Conservation (phyloP, 2,888 invertebrate genomes). For the Sphinx pinastri region DNA sequence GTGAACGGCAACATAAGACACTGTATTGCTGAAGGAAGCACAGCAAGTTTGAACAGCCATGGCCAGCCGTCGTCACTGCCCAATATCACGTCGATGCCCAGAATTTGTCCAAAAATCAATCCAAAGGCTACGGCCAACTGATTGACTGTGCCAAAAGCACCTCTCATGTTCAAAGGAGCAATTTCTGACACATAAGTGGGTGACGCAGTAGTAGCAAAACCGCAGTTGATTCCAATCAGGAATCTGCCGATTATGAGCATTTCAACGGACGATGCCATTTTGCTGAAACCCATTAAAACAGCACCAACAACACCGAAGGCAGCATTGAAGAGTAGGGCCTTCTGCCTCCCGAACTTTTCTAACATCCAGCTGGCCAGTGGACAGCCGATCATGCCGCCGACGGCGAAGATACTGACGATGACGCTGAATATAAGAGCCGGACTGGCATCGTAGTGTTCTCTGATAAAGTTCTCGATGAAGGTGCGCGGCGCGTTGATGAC, state of each 20-base stretch:
- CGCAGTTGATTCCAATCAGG: constrained; percentile 90
- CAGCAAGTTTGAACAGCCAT: constrained; percentile 73
- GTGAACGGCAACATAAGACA: constrained; percentile 70
- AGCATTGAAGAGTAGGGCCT: constrained; percentile 86
- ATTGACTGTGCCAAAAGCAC: constrained; percentile 79
- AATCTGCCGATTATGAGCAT: constrained; percentile 89
- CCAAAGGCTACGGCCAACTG: constrained; percentile 79
- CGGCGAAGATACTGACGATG: constrained; percentile 89
- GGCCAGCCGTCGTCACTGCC: constrained; percentile 78
- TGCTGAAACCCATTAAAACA: constrained; percentile 87
- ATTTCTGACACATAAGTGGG: constrained; percentile 81
- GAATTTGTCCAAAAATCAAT: constrained; percentile 69
- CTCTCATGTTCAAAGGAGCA: constrained; percentile 71
- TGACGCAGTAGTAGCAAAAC: constrained; percentile 81
- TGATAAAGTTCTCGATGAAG: constrained; percentile 86
- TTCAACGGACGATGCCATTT: constrained; percentile 85
- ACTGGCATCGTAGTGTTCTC: constrained; percentile 77
- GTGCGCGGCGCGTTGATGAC: constrained; percentile 87
- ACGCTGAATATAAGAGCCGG: constrained; percentile 84
- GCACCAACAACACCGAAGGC: constrained; percentile 86
- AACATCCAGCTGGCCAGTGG: constrained; percentile 89
- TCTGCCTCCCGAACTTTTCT: constrained; percentile 87
- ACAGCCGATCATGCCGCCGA: constrained; percentile 92
- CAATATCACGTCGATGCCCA: constrained; percentile 76
- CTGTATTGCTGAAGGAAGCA: constrained; percentile 71